phyloP scores from a whole-genome alignment of 2,113 vertebrate genomes.

The Paradoxurus hermaphroditus region DNA sequence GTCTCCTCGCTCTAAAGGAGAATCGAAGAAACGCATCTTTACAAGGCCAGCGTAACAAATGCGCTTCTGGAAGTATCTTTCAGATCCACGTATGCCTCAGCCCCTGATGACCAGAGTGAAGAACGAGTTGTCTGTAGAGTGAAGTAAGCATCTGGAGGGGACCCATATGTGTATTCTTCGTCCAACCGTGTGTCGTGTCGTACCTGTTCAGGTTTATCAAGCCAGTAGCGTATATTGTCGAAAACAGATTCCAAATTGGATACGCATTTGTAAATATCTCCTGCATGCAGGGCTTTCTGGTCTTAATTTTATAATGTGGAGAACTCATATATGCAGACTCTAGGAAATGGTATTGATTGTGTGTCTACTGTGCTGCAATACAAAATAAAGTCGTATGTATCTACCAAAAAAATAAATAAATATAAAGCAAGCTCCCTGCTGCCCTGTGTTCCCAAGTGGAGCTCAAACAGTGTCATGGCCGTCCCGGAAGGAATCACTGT shows the following conservation, averaged over 20 bases:
- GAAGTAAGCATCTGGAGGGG: slow-evolving; percentile 27
- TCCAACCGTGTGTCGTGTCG: slow-evolving; percentile 45
- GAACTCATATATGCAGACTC: slow-evolving; percentile 76
- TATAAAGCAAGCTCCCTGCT: neutral
- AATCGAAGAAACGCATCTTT: slow-evolving; percentile 82
- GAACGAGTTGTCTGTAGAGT: neutral
- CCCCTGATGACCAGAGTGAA: slow-evolving; percentile 73
- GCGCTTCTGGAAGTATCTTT: slow-evolving; percentile 69
- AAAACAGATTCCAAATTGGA: slow-evolving; percentile 52
- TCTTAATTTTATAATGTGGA: slow-evolving; percentile 76
- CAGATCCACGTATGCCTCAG: slow-evolving; percentile 49
- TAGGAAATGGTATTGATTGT: slow-evolving; percentile 68
- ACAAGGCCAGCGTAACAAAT: slow-evolving; percentile 55
- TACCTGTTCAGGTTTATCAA: slow-evolving; percentile 64
- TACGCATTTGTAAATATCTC: slow-evolving; percentile 69
- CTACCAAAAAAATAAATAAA: slow-evolving; percentile 59
- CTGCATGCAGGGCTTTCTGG: slow-evolving; percentile 62
- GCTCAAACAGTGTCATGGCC: neutral
- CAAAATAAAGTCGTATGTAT: slow-evolving; percentile 72
- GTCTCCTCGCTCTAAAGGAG: slow-evolving; percentile 91
- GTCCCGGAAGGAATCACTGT: neutral
- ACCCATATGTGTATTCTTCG: slow-evolving; percentile 18
- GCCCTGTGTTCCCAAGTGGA: accelerated
- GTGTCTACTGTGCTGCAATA: slow-evolving; percentile 73
- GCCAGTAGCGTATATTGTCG: slow-evolving; percentile 47